Evolutionary conservation across 2,113 vertebrate species (phyloP).

Genomic region (Antechinus stuartii): DNA sequence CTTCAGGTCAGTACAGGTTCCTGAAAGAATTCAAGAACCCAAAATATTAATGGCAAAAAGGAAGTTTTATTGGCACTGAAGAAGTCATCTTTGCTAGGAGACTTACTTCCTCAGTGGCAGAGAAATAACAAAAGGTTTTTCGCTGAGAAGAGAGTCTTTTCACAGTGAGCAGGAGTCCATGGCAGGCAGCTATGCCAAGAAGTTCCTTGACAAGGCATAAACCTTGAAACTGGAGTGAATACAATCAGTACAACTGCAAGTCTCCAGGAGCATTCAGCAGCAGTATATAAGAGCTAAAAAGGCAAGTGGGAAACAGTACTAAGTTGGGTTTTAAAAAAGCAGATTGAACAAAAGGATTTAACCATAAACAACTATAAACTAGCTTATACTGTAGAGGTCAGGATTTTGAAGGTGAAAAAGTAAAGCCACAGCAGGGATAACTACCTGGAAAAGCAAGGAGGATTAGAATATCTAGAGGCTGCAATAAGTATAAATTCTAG

Average conservation of each 20-base stretch:
- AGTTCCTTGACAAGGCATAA: too few relatives aligned
- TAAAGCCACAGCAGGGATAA: background rate
- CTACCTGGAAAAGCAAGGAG: background rate
- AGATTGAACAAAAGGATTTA: background rate
- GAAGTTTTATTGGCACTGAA: too few relatives aligned
- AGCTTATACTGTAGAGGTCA: background rate
- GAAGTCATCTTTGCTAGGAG: too few relatives aligned
- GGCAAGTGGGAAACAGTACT: background rate
- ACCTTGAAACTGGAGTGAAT: background rate
- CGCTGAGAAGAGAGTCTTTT: too few relatives aligned
- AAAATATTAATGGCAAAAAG: too few relatives aligned
- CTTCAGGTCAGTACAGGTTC: too few relatives aligned
- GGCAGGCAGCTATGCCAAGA: too few relatives aligned
- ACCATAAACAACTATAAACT: background rate
- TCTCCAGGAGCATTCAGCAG: background rate
- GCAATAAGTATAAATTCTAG: background rate
- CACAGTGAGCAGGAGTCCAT: too few relatives aligned
- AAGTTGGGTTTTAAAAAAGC: background rate
- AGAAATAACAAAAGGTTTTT: too few relatives aligned
- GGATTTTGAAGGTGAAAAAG: background rate
- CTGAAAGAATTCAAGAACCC: too few relatives aligned
- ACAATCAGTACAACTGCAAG: background rate
- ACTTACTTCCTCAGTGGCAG: too few relatives aligned
- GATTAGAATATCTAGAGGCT: background rate
- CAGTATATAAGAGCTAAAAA: background rate